A percentile compares a stretch with the other conserved stretches of the same genome.
Evolutionary conservation across 2,113 vertebrate genomes (phyloP).

Genomic region (Hystrix cristata): DNA sequence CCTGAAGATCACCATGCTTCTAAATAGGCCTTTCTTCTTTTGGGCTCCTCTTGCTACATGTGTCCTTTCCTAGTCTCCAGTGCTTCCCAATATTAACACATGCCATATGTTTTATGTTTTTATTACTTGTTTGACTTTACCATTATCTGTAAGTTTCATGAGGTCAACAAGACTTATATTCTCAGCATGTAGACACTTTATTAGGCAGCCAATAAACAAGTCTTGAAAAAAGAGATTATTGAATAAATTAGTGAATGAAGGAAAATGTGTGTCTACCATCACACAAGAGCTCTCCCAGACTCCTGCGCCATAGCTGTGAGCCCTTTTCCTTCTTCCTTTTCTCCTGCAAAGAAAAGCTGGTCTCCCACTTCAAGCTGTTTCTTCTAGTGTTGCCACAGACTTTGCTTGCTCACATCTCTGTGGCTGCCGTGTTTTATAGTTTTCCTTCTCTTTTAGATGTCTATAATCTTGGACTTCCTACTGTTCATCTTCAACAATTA

Average conservation of each 20-base stretch:
- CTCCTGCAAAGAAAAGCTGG: neutral
- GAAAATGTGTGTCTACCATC: neutral
- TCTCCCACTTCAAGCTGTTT: neutral
- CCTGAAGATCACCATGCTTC: neutral
- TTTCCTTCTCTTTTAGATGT: neutral
- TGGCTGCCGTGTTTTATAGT: neutral
- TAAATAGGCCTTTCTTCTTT: neutral
- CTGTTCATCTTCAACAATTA: neutral
- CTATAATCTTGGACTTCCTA: neutral
- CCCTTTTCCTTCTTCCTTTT: neutral
- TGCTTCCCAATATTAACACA: neutral
- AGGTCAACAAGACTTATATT: neutral
- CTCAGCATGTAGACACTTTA: neutral
- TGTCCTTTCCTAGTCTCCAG: neutral
- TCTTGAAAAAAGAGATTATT: neutral
- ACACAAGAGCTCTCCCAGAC: neutral
- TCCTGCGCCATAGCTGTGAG: too few species aligned
- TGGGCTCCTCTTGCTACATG: neutral
- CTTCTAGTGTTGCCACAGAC: neutral
- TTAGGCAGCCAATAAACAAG: neutral
- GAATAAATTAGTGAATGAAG: neutral
- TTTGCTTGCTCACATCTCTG: fast-evolving
- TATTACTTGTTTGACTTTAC: neutral
- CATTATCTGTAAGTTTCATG: neutral
- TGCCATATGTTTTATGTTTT: neutral